Conservation (phyloP, 2,888 invertebrate genomes). For the Calliphora vomitoria region DNA sequence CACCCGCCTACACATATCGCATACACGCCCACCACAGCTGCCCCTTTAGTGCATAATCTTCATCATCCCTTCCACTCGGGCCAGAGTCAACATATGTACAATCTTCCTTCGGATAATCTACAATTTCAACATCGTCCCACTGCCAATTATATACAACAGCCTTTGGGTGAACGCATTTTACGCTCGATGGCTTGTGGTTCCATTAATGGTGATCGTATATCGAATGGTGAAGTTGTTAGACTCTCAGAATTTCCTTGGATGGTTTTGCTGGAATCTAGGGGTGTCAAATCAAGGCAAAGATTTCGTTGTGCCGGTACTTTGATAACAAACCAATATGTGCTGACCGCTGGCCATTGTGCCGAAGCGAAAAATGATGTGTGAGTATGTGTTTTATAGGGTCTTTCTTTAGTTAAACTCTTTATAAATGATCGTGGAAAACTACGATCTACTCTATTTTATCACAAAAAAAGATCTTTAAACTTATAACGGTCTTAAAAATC, state of each 20-base stretch:
- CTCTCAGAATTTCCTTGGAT: constrained; percentile 90
- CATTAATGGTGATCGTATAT: constrained; percentile 85
- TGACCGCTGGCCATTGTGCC: constrained; percentile 78
- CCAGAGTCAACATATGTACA: background rate
- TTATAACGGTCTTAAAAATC: no score
- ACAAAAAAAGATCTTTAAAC: no score
- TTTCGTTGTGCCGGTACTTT: constrained; percentile 81
- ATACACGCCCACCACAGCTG: background rate
- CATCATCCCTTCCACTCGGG: constrained; percentile 36
- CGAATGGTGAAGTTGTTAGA: constrained; percentile 87
- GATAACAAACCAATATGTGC: constrained; percentile 75
- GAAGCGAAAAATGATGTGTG: constrained; percentile 61
- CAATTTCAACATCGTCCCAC: constrained; percentile 13
- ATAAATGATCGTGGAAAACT: no score
- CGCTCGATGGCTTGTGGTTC: constrained; percentile 85
- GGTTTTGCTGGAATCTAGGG: constrained; percentile 87
- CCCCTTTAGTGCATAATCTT: background rate
- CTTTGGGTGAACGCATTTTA: constrained; percentile 66
- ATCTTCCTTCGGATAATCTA: background rate
- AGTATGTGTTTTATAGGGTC: constrained; percentile 26
- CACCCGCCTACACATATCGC: background rate
- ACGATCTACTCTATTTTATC: no score
- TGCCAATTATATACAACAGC: constrained; percentile 11
- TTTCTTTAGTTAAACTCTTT: no score
- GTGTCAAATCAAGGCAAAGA: constrained; percentile 70